Percentiles rank a stretch among this genome's conserved stretches.
Evolutionary conservation across 2,113 vertebrate genomes (phyloP).

Genomic region (Chamaetylas fuelleborni): DNA sequence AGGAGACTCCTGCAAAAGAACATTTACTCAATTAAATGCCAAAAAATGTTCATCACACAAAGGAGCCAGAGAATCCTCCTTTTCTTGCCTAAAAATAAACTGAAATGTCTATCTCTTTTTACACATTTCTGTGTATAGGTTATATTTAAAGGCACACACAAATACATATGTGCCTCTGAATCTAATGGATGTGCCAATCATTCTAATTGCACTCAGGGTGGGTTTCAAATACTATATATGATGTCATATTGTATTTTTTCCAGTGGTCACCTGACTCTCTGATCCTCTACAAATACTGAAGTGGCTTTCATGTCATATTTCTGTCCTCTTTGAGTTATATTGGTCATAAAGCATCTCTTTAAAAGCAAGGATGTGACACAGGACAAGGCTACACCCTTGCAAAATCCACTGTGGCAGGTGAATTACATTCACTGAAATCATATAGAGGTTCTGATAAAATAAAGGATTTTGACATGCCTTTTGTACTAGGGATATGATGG

Average conservation of each 20-base stretch:
- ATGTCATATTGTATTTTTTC: neutral
- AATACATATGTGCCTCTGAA: neutral
- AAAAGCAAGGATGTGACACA: neutral
- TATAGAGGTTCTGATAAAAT: neutral
- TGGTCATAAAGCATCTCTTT: neutral
- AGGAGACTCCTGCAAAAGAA: neutral
- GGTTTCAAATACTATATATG: neutral
- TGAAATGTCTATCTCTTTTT: neutral
- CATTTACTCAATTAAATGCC: slow-evolving; percentile 6
- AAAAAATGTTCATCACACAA: neutral
- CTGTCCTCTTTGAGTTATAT: neutral
- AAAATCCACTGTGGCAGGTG: neutral
- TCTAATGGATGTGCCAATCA: neutral
- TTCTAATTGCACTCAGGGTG: neutral
- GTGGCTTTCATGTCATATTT: neutral
- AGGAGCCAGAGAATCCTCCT: neutral
- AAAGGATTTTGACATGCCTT: neutral
- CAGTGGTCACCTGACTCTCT: neutral
- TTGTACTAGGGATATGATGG: neutral
- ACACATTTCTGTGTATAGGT: neutral
- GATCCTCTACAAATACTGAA: neutral
- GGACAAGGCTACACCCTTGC: accelerated
- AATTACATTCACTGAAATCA: neutral
- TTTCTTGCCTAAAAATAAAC: neutral
- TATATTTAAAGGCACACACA: neutral